phyloP scores from a whole-genome alignment of 2,113 vertebrate genomes.

The Myxocyprinus asiaticus region DNA sequence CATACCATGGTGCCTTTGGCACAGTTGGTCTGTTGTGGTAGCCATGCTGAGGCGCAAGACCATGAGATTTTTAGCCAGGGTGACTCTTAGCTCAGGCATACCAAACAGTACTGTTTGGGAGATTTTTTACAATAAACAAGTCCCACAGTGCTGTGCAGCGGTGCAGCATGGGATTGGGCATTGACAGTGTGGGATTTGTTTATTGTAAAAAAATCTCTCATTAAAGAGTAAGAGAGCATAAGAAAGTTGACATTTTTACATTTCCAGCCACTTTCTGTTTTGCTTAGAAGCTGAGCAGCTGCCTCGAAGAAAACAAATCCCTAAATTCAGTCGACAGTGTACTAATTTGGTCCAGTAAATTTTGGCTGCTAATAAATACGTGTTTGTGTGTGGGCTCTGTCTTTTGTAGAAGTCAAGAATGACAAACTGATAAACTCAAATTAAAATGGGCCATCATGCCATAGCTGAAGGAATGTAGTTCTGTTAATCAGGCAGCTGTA shows the following conservation, averaged over 20 bases:
- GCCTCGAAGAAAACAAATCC: constrained; percentile 33
- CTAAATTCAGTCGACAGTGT: background rate
- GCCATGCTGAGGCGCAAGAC: background rate
- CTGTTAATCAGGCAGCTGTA: constrained; percentile 20
- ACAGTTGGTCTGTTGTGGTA: constrained; percentile 27
- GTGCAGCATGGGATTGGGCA: too few relatives aligned
- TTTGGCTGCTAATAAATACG: constrained; percentile 41
- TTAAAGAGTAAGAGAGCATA: background rate
- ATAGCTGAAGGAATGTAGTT: background rate
- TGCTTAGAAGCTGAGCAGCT: background rate
- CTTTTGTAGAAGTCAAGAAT: constrained; percentile 44
- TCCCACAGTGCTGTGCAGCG: too few relatives aligned
- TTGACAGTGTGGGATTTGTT: background rate
- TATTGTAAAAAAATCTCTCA: background rate
- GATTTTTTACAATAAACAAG: too few relatives aligned
- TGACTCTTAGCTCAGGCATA: constrained; percentile 23
- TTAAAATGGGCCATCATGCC: background rate
- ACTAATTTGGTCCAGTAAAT: constrained; percentile 42
- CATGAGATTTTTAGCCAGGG: too few relatives aligned
- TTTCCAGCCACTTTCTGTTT: background rate
- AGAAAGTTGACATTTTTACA: constrained; percentile 6
- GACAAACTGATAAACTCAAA: constrained; percentile 30
- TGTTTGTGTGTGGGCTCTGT: constrained; percentile 16
- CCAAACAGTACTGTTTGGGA: constrained; percentile 43
- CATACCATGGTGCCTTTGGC: constrained; percentile 30